Conservation (phyloP, 2,797 vertebrate genomes). For the Pseudochirops cupreus region DNA sequence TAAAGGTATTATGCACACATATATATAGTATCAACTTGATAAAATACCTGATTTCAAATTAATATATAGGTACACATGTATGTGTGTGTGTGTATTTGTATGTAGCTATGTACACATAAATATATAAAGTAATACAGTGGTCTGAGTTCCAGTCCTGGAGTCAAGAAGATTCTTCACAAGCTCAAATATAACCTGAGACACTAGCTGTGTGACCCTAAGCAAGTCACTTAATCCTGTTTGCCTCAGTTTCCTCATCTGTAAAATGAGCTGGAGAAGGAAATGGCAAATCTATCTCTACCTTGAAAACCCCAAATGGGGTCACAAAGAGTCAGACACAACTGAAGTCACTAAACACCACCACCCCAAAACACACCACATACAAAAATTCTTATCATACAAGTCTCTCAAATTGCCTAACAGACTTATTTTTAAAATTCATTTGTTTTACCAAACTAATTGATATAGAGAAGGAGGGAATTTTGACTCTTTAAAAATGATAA, state of each 20-base stretch:
- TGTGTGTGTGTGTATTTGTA: background rate
- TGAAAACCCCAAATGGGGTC: background rate
- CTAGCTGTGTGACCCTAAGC: background rate
- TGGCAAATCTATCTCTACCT: background rate
- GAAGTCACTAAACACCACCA: background rate
- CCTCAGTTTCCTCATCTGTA: background rate
- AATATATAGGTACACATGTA: background rate
- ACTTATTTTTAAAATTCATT: background rate
- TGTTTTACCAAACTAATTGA: background rate
- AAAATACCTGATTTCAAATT: background rate
- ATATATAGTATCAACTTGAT: background rate
- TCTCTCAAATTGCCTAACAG: background rate
- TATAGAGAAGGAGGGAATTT: background rate
- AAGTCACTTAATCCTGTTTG: background rate
- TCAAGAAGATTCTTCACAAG: background rate
- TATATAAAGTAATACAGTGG: background rate
- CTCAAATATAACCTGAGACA: background rate
- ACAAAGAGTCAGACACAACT: background rate
- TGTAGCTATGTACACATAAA: background rate
- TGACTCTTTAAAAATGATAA: background rate
- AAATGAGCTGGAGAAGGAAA: background rate
- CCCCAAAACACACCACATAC: background rate
- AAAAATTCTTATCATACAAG: background rate
- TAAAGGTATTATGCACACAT: background rate
- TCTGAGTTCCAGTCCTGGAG: background rate